These are phyloP conservation scores for Myioborus melanocephalus DNA, from an alignment of 2,797 vertebrate species.

Conservation along the genomic window DNA sequence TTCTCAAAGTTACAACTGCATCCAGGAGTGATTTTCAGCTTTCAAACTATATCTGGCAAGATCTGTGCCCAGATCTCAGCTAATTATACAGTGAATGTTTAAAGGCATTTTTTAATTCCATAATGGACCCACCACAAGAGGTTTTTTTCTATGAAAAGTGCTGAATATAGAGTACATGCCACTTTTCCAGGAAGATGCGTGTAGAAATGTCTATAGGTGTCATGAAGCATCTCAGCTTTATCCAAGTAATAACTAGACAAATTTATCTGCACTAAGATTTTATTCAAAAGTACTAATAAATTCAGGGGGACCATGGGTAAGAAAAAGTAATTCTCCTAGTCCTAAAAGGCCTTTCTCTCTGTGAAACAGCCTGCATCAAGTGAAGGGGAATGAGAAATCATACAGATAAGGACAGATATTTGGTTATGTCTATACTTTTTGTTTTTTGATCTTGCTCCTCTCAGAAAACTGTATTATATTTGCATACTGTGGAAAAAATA, in stretches of 20 bases:
- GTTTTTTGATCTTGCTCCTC: background rate
- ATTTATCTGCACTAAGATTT: background rate
- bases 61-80: background rate
- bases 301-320: background rate
- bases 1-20: background rate
- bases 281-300: background rate
- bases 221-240: background rate
- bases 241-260: background rate
- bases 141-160: background rate
- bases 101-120: conserved; percentile 43
- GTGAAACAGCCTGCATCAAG: background rate
- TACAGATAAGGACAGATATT: background rate
- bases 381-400: background rate
- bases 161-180: background rate
- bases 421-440: background rate
- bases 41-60: conserved; percentile 14
- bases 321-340: background rate
- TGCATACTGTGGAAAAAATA: background rate
- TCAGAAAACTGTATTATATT: background rate
- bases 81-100: background rate
- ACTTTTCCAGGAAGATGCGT: background rate
- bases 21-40: background rate
- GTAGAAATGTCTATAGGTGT: background rate
- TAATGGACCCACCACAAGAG: background rate
- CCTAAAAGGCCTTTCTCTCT: background rate